phyloP scores from a whole-genome alignment of 2,888 invertebrate genomes.

The Xestia sexstrigata region DNA sequence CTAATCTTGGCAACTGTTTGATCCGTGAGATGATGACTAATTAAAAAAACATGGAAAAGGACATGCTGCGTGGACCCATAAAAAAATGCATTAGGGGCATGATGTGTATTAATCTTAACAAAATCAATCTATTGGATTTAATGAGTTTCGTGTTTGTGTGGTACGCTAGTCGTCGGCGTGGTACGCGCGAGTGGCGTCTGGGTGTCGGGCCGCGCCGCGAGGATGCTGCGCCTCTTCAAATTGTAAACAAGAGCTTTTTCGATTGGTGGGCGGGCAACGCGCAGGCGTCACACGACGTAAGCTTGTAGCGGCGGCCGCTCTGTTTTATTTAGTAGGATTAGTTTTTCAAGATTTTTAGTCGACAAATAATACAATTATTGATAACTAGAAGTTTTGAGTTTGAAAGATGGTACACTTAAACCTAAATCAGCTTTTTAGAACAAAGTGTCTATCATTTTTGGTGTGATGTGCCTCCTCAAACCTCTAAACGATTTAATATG shows the following conservation, averaged over 20 bases:
- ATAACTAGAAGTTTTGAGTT: background rate
- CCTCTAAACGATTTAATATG: background rate
- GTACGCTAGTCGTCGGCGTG: constrained; percentile 43
- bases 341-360: background rate
- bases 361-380: background rate
- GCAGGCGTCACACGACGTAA: constrained; percentile 77
- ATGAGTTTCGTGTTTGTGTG: constrained; percentile 38
- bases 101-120: constrained; percentile 4
- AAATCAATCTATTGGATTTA: constrained; percentile 15
- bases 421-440: background rate
- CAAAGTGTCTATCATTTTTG: background rate
- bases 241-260: constrained; percentile 89
- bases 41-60: background rate
- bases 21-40: background rate
- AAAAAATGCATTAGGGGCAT: background rate
- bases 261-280: constrained; percentile 84
- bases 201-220: constrained; percentile 74
- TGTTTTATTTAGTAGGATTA: constrained; percentile 25
- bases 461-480: background rate
- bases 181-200: constrained; percentile 71
- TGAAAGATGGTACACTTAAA: background rate
- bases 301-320: constrained; percentile 74
- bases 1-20: background rate
- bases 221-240: constrained; percentile 85
- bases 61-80: background rate